Evolutionary conservation across 2,113 vertebrate genomes (phyloP), one percentile per base, ranked within the genome.

Genomic region (Pangasianodon gigas): DNA sequence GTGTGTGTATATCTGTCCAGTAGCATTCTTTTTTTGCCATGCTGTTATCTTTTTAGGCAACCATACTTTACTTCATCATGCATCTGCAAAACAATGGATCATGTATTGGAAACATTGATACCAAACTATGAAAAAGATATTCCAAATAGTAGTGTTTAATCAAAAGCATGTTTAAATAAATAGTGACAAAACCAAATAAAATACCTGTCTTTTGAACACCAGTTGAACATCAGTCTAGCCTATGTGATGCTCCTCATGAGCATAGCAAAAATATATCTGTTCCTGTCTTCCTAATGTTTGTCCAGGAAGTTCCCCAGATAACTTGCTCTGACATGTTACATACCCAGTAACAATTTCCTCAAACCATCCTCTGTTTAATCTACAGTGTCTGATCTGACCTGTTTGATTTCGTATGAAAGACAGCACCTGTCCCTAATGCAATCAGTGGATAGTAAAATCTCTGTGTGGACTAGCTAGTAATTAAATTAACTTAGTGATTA

Each of bases 331-430:
- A 89, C 62, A 87, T 89, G 54, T 87, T 79, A 84, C 67, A 89
- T 87, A 87, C 91, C 86, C 60, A 21, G 19, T 74, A 71, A 44
- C 79, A 92, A 24, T 65, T 87, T 71, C 60, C 67, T n/a, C n/a
- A 80, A 56, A 60, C 65, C 1, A 10, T 84, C 62, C 26, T 46
- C 84, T 46, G 21, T 48, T 87, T 87, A 29, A 86, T 52, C 46
- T 79, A n/a, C 56, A 82, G 79, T 48, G 52, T 91, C 90, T 93
- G 84, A 93, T 93, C 90, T 88, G 37, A 37, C 14, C 83, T 6
- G n/a, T 88, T 90, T 93, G 75, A 89, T 92, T 74, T 71, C 0
- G 16, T 56, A 6, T 32, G 67, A 85, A 88, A 82, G 88, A 85
- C 16, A 85, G 13, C 41, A 85, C 81, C 24, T 51, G 82, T 48